A percentile compares a stretch with the other conserved stretches of the same genome.
These are phyloP conservation scores for Cancer borealis DNA, from an alignment of 2,888 invertebrate genomes.

Conservation along the genomic window DNA sequence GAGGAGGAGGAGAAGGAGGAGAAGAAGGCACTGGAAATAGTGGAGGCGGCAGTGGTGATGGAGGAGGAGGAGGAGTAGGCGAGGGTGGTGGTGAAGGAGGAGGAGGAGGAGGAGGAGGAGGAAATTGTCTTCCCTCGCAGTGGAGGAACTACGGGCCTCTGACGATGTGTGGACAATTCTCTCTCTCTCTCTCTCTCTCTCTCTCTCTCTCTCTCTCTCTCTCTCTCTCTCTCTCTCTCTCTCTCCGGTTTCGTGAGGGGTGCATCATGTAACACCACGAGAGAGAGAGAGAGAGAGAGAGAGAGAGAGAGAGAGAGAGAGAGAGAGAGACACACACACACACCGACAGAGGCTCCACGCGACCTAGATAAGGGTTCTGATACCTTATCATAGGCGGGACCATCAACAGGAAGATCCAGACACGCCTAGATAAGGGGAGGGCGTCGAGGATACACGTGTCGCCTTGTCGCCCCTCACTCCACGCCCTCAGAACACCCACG, in stretches of 20 bases:
- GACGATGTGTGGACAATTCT: conserved; percentile 30
- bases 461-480: neutral
- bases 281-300: neutral
- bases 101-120: conserved; percentile 22
- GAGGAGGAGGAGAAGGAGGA: neutral
- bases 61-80: conserved; percentile 30
- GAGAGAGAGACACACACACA: neutral
- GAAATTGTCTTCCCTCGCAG: neutral
- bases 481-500: neutral
- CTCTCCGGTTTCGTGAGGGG: neutral
- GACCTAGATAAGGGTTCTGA: conserved; percentile 36
- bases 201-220: conserved; percentile 18
- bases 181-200: conserved; percentile 30
- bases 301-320: neutral
- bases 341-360: conserved; percentile 28
- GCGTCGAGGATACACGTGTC: neutral
- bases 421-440: neutral
- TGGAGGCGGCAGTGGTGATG: neutral
- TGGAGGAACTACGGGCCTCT: conserved; percentile 3
- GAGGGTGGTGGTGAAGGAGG: neutral
- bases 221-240: neutral
- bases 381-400: conserved; percentile 37
- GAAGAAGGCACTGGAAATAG: neutral
- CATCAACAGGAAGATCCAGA: neutral
- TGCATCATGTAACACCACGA: neutral